Conservation (phyloP, 1,140 invertebrate species). For the Drosophila athabasca region DNA sequence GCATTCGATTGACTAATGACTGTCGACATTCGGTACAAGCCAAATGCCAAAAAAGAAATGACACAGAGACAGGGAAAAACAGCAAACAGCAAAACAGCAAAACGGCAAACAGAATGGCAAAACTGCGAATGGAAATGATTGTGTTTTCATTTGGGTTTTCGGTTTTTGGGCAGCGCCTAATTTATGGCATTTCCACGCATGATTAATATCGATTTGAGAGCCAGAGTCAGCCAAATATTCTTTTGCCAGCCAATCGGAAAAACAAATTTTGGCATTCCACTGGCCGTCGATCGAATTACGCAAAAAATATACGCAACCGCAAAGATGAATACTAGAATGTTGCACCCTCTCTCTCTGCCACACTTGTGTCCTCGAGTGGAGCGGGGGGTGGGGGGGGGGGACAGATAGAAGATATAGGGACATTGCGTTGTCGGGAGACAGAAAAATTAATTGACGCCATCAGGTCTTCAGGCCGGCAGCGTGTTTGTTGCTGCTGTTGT, state of each 20-base stretch:
- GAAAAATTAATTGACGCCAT: slow-evolving; percentile 69
- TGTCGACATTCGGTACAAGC: slow-evolving; percentile 62
- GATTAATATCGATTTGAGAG: slow-evolving; percentile 83
- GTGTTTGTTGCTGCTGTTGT: slow-evolving; percentile 28
- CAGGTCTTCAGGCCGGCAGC: slow-evolving; percentile 36
- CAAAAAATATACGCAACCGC: slow-evolving; percentile 8
- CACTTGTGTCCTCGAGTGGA: slow-evolving; percentile 34
- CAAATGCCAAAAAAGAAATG: slow-evolving; percentile 31
- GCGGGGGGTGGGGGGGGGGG: slow-evolving; percentile 3
- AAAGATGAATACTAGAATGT: slow-evolving; percentile 1
- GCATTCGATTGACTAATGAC: slow-evolving; percentile 69
- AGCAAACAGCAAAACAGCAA: slow-evolving; percentile 14
- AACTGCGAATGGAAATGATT: slow-evolving; percentile 49
- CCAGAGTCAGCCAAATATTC: slow-evolving; percentile 19
- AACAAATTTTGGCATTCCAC: slow-evolving; percentile 9
- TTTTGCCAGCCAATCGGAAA: slow-evolving; percentile 17
- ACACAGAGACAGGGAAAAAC: slow-evolving; percentile 3
- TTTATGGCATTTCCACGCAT: slow-evolving; percentile 78
- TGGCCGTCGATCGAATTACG: slow-evolving; percentile 34
- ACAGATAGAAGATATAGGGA: slow-evolving; percentile 11
- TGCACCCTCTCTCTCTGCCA: slow-evolving; percentile 12
- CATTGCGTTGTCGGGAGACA: slow-evolving; percentile 36
- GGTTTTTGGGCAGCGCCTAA: slow-evolving; percentile 42
- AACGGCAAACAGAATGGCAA: slow-evolving; percentile 17
- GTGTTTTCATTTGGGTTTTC: slow-evolving; percentile 31